Percentiles rank a stretch among this genome's conserved stretches.
These are phyloP conservation scores for Limnephilus marmoratus DNA, from an alignment of 2,888 invertebrate species.

Conservation along the genomic window DNA sequence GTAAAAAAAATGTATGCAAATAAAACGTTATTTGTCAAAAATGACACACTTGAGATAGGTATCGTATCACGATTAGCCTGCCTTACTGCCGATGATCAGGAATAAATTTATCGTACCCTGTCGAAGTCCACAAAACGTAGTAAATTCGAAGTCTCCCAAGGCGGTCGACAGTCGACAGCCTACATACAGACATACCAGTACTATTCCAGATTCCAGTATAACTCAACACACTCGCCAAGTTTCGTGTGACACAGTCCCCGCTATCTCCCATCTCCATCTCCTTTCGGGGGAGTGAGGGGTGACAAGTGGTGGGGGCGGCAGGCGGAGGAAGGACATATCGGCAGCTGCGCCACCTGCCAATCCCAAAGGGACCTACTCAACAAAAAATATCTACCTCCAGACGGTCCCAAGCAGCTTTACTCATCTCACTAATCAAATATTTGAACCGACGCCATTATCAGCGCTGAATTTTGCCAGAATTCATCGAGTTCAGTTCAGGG, in stretches of 20 bases:
- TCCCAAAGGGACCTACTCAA: conserved; percentile 35
- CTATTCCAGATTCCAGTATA: neutral
- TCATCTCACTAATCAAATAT: conserved; percentile 22
- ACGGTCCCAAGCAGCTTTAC: conserved; percentile 37
- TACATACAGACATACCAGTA: neutral
- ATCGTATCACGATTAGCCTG: too few species aligned
- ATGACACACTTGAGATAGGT: too few species aligned
- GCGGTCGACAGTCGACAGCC: neutral
- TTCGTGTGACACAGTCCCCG: neutral
- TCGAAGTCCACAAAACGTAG: neutral
- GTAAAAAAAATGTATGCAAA: too few species aligned
- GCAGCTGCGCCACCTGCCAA: conserved; percentile 47
- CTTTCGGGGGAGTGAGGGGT: conserved; percentile 54
- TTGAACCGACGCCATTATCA: conserved; percentile 7
- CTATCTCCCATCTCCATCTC: conserved; percentile 60
- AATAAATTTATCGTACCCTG: too few species aligned
- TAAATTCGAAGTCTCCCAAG: conserved; percentile 66
- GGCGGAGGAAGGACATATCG: conserved; percentile 48
- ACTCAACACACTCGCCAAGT: neutral
- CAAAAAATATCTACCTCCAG: conserved; percentile 49
- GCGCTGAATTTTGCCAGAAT: neutral
- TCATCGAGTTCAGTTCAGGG: conserved; percentile 11
- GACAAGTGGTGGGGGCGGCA: conserved; percentile 68
- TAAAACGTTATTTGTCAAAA: too few species aligned
- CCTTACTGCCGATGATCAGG: too few species aligned